A percentile compares a stretch with the other conserved stretches of the same genome.
Evolutionary conservation across 2,888 invertebrate genomes (phyloP).

Genomic region (Clanis bilineata): DNA sequence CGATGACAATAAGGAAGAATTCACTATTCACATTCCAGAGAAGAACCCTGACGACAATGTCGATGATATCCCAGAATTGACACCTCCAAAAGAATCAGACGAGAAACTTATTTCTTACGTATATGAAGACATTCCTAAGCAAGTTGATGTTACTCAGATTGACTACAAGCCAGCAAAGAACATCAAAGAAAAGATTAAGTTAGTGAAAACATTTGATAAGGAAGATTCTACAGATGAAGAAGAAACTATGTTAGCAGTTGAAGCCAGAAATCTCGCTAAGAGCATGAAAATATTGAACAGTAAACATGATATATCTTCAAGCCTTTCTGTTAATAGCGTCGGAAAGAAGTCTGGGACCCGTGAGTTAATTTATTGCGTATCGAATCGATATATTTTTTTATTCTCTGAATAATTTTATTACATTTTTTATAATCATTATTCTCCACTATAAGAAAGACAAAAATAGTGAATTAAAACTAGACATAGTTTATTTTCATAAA

Average conservation of each 20-base stretch:
- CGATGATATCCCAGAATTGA: constrained; percentile 57
- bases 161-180: constrained; percentile 74
- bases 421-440: no score
- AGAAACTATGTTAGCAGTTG: constrained; percentile 84
- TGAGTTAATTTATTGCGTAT: constrained; percentile 38
- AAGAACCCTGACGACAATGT: constrained; percentile 55
- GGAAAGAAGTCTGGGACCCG: constrained; percentile 73
- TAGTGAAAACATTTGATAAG: constrained; percentile 75
- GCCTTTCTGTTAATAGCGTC: constrained; percentile 83
- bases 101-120: constrained; percentile 81
- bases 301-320: constrained; percentile 80
- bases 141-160: constrained; percentile 57
- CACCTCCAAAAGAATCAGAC: constrained; percentile 68
- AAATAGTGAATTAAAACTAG: no score
- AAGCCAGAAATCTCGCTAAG: constrained; percentile 76
- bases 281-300: constrained; percentile 63
- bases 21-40: constrained; percentile 55
- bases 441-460: no score
- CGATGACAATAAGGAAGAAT: constrained; percentile 51
- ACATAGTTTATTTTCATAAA: no score
- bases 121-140: constrained; percentile 74
- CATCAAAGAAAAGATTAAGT: constrained; percentile 79
- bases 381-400: neutral
- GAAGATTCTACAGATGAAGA: constrained; percentile 74
- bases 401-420: neutral